These are phyloP conservation scores for Gnathonemus echidnorhynchus DNA, from an alignment of 2,113 vertebrate species.

Conservation along the genomic window DNA sequence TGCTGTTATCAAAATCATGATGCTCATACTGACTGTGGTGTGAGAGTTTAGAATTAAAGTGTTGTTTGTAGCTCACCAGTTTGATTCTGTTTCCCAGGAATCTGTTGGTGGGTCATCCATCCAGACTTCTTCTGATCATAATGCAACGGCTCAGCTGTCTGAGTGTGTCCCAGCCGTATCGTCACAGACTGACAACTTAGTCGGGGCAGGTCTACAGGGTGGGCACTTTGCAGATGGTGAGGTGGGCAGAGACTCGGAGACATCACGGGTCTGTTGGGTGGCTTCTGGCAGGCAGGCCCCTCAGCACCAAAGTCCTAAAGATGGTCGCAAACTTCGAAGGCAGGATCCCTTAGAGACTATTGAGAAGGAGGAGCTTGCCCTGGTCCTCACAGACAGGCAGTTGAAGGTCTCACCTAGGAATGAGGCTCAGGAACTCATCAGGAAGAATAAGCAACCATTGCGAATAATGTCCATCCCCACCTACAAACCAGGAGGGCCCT, in stretches of 20 bases:
- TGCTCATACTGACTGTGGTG: not conserved
- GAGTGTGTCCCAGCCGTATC: constrained; percentile 56
- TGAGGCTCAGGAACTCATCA: constrained; percentile 14
- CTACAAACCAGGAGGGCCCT: constrained; percentile 20
- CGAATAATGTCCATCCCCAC: constrained; percentile 36
- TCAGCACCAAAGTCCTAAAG: not conserved
- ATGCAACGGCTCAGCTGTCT: constrained; percentile 64
- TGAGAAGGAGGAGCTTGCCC: constrained; percentile 7
- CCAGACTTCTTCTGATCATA: constrained; percentile 53
- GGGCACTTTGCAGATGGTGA: constrained; percentile 19
- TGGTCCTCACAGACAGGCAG: constrained; percentile 39
- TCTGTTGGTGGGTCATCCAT: constrained; percentile 17
- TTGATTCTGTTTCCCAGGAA: constrained; percentile 42
- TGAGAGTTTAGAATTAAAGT: not conserved
- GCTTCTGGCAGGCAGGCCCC: not conserved
- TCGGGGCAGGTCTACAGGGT: constrained; percentile 27
- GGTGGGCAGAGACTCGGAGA: not conserved
- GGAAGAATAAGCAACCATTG: constrained; percentile 21
- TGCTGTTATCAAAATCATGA: not conserved
- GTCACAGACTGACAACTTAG: constrained; percentile 46
- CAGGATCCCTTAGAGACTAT: constrained; percentile 28
- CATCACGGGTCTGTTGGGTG: not conserved
- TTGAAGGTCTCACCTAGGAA: constrained; percentile 35
- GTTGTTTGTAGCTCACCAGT: not conserved
- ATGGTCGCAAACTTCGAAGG: constrained; percentile 18